These are phyloP conservation scores for Tyrophagus putrescentiae DNA, from an alignment of 1,140 invertebrate species.

Conservation along the genomic window DNA sequence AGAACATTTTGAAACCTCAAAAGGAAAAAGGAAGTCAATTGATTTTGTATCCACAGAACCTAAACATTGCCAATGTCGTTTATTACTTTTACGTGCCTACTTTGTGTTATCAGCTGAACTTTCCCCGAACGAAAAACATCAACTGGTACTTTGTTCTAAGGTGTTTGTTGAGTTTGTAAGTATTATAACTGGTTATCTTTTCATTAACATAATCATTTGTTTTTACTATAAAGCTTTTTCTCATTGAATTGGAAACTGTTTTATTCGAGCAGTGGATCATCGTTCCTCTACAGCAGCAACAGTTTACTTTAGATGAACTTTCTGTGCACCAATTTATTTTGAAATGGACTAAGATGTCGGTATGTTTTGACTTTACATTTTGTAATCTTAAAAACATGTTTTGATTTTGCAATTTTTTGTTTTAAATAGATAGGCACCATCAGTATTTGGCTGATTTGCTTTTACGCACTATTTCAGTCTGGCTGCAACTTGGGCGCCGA, in stretches of 20 bases:
- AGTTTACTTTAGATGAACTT: neutral
- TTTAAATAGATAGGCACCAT: slow-evolving; percentile 2
- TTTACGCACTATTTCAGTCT: slow-evolving; percentile 11
- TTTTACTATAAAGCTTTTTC: no score
- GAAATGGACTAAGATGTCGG: slow-evolving; percentile 13
- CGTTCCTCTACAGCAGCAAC: neutral
- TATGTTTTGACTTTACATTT: no score
- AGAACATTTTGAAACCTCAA: neutral
- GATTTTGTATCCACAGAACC: slow-evolving; percentile 4
- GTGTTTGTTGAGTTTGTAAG: slow-evolving; percentile 8
- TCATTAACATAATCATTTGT: neutral
- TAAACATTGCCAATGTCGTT: neutral
- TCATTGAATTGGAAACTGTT: neutral
- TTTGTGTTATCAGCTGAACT: slow-evolving; percentile 5
- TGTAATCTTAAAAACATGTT: no score
- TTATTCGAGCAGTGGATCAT: neutral
- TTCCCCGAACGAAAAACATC: neutral
- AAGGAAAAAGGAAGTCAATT: neutral
- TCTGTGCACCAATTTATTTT: neutral
- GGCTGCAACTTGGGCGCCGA: neutral
- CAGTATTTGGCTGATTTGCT: slow-evolving; percentile 3
- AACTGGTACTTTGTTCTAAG: slow-evolving; percentile 4
- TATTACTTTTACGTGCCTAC: neutral
- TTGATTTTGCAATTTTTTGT: no score
- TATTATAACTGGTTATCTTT: neutral